Base-by-base conservation (phyloP, 2,888 invertebrate species). In the Antheraea yamamai region DNA sequence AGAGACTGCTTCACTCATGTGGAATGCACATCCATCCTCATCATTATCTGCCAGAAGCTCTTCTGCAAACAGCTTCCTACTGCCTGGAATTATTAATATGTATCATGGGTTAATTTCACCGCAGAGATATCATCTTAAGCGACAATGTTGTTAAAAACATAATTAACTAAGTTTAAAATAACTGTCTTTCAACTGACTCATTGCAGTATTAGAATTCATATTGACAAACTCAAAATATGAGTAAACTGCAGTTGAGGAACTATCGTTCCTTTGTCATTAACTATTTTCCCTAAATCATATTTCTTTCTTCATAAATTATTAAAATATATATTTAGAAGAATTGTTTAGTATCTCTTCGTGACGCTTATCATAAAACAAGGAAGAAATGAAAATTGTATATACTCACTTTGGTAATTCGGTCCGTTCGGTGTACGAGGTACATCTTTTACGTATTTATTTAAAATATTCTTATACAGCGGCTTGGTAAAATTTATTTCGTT, bases 331-430 rank as follows among this genome's bases (percentile, higher is more conserved):
- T 47, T 12, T 47, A 47, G 1, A 12, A 47, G 47, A 8, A 12
- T 47, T 47, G 47, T 47, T 10, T 12, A 7, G 1, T 12, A 47
- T 47, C 12, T 7, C 10, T 47, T 47, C 47, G 12, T 47, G 12
- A 47, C 47, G 51, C 23, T 55, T 73, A 58, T 26, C 20, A n/a
- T 58, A 35, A 52, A 30, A 73, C 18, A 26, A 72, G 14, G 18
- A 23, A 61, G 23, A 73, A 14, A 80, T 77, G 12, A 23, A 23
- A 52, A 4, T 6, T 4, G 55, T 61, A 61, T 61, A n/a, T 61
- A 82, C 90, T 91, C 84, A 95, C 95, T 91, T 84, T 95, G 92
- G 81, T 95, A 95, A 83, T 95, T 94, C 0, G 91, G 88, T 74
- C 91, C 93, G 80, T 87, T 92, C 1, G 94, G 95, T 39, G 90